Conservation (phyloP, 2,888 invertebrate genomes). For the Taenaris catops region DNA sequence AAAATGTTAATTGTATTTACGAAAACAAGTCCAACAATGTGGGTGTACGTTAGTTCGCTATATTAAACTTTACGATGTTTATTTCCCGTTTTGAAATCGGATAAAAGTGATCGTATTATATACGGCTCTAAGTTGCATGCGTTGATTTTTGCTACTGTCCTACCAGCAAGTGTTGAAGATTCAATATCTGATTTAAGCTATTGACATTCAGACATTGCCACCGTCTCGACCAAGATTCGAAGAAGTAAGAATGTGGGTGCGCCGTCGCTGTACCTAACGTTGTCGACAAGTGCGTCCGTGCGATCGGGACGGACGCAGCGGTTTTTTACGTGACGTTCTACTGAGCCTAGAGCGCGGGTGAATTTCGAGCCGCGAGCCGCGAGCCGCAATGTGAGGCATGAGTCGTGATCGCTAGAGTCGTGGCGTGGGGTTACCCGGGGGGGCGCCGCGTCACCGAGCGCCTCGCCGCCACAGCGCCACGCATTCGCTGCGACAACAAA, state of each 20-base stretch:
- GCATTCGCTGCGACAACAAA: conserved; percentile 63
- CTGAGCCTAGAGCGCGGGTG: too few relatives aligned
- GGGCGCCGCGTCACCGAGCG: conserved; percentile 51
- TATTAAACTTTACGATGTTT: conserved; percentile 45
- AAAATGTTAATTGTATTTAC: conserved; percentile 29
- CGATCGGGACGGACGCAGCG: not conserved
- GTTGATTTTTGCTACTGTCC: too few relatives aligned
- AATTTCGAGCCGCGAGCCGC: not conserved
- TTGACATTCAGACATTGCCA: too few relatives aligned
- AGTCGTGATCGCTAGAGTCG: conserved; percentile 17
- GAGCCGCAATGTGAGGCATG: not conserved
- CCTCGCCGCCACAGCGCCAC: conserved; percentile 52
- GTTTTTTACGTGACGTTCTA: too few relatives aligned
- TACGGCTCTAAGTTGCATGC: too few relatives aligned
- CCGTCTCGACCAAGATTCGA: too few relatives aligned
- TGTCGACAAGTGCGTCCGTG: not conserved
- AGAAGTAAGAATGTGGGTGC: too few relatives aligned
- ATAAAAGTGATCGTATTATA: too few relatives aligned
- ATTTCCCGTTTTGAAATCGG: conserved; percentile 39
- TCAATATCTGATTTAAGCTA: too few relatives aligned
- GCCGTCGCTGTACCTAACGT: too few relatives aligned
- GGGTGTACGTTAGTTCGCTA: not conserved
- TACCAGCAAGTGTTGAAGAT: too few relatives aligned
- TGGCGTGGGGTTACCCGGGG: conserved; percentile 44
- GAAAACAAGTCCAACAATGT: not conserved